Base-by-base conservation (phyloP, 2,113 vertebrate species). In the Tylochromis polylepis region DNA sequence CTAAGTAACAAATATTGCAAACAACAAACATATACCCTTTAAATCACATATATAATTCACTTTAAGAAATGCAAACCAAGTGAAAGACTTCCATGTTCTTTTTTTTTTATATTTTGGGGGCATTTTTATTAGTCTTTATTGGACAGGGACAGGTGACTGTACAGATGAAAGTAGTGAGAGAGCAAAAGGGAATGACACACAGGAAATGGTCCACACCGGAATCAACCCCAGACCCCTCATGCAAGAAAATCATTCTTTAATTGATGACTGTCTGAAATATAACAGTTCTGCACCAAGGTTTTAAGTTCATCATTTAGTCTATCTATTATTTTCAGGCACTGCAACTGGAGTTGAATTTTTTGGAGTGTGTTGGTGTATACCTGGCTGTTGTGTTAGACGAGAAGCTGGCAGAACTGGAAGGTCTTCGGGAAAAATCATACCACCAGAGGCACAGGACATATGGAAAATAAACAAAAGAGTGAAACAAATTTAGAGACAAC, bases 401-500 rank as follows among this genome's bases (percentile, higher is more conserved):
- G 89, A 96, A 96, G 93, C 95, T 96, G 87, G 95, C 87, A 8
- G 96, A 96, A 92, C 95, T 96, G 77, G 96, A 96, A 83, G 96
- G 96, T 95, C 96, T 97, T 95, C 65, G 16, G 31, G 78, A 81
- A 58, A 82, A 80, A 79, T 2, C 34, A 53, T 24, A 53, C 31
- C 75, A 18, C 36, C 22, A 67, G 46, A 12, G 31, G 43, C 72
- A 55, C 80, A 41, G 70, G 36, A 78, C 81, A 92, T 41, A 88
- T 34, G 75, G 67, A 89, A 46, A 83, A 72, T 49, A 72, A 49
- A 79, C 1, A 62, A 83, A 58, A 88, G 16, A 53, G 53, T 20
- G 9, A 77, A 75, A 87, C 62, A 79, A 65, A 81, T 86, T 84
- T 31, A 84, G 70, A 10, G 49, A 49, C 7, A 46, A 18, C 67